Percentiles rank a stretch among this genome's conserved stretches.
These are phyloP conservation scores for Drosophila repleta DNA, from an alignment of 1,140 invertebrate species.

Conservation along the genomic window DNA sequence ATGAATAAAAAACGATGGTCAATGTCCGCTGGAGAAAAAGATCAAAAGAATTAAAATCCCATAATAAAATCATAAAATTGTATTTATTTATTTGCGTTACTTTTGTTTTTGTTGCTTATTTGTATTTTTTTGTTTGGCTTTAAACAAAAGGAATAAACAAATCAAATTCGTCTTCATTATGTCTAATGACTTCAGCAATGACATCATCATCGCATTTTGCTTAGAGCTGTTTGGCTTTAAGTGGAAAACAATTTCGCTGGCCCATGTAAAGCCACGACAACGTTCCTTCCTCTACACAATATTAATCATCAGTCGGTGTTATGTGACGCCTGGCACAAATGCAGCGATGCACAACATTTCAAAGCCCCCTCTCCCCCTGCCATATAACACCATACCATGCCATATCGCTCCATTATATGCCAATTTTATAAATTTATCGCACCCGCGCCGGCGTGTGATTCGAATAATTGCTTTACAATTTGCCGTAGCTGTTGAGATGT, in stretches of 20 bases:
- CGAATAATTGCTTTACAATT: slow-evolving; percentile 80
- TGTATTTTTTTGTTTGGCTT: neutral
- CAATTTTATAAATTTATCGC: slow-evolving; percentile 54
- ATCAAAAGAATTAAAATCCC: neutral
- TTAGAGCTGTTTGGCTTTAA: slow-evolving; percentile 21
- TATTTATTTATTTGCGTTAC: slow-evolving; percentile 22
- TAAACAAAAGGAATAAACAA: slow-evolving; percentile 50
- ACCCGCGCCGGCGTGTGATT: slow-evolving; percentile 64
- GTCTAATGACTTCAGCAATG: slow-evolving; percentile 52
- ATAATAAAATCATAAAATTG: slow-evolving; percentile 20
- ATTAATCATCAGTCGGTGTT: slow-evolving; percentile 7
- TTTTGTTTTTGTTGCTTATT: neutral
- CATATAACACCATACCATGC: neutral
- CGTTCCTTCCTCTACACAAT: neutral
- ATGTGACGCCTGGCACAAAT: slow-evolving; percentile 57
- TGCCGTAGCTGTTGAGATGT: slow-evolving; percentile 41
- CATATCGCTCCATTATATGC: slow-evolving; percentile 28
- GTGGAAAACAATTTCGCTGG: slow-evolving; percentile 26
- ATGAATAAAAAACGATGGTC: slow-evolving; percentile 30
- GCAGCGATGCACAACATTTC: slow-evolving; percentile 71
- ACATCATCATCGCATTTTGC: slow-evolving; percentile 25
- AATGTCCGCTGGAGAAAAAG: slow-evolving; percentile 24
- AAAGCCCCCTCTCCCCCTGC: neutral
- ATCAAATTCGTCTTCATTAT: slow-evolving; percentile 75
- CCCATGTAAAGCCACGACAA: neutral